Conservation (phyloP, 2,888 invertebrate genomes). For the Charanyca ferruginea region DNA sequence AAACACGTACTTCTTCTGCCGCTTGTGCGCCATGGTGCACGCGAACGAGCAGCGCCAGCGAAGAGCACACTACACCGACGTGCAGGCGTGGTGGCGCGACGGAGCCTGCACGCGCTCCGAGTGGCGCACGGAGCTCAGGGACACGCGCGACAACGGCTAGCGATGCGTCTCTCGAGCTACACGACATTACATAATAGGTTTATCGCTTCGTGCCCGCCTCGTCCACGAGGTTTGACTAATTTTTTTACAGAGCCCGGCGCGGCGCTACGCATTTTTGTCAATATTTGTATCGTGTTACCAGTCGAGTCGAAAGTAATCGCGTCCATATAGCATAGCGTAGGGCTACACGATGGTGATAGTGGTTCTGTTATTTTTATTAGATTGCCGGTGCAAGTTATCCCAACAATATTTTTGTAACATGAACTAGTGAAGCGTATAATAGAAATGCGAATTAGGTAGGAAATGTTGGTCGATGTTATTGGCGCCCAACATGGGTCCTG, state of each 20-base stretch:
- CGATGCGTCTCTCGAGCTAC: constrained; percentile 25
- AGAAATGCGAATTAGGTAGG: constrained; percentile 44
- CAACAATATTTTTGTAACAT: constrained; percentile 64
- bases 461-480: constrained; percentile 39
- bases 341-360: constrained; percentile 33
- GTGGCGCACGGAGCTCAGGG: constrained; percentile 76
- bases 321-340: constrained; percentile 55
- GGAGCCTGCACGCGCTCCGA: constrained; percentile 93
- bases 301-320: constrained; percentile 56
- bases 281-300: constrained; percentile 50
- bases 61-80: constrained; percentile 93
- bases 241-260: constrained; percentile 35
- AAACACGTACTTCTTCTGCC: constrained; percentile 98
- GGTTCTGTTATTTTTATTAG: constrained; percentile 51
- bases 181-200: constrained; percentile 32
- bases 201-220: constrained; percentile 51
- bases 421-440: constrained; percentile 43
- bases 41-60: constrained; percentile 89
- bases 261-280: constrained; percentile 39
- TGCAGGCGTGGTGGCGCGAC: constrained; percentile 97
- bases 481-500: constrained; percentile 62
- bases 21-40: constrained; percentile 96
- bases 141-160: constrained; percentile 70
- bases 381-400: constrained; percentile 56
- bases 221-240: constrained; percentile 29